A percentile compares a stretch with the other conserved stretches of the same genome.
Conservation (phyloP, 2,888 invertebrate species). For the Lydus trimaculatus region DNA sequence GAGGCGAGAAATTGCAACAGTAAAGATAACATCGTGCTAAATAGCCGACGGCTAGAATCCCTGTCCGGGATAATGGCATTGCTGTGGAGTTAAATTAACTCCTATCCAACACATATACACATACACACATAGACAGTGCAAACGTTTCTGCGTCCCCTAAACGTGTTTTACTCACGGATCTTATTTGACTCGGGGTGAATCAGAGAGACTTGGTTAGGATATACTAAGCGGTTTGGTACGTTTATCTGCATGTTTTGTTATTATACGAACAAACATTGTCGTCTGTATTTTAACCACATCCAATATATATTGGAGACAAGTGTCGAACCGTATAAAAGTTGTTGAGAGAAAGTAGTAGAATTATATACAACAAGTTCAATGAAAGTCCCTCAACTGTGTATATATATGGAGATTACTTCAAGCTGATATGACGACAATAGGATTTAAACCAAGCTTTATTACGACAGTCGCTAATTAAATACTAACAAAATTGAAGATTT, state of each 20-base stretch:
- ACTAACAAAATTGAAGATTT: conserved; percentile 7
- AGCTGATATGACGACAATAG: conserved; percentile 5
- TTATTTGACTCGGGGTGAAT: conserved; percentile 18
- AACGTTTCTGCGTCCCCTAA: neutral
- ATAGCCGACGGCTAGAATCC: conserved; percentile 59
- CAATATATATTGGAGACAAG: neutral
- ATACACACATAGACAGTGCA: neutral
- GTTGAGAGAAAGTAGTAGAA: neutral
- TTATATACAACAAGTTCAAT: neutral
- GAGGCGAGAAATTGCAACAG: conserved; percentile 62
- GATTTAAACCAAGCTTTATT: conserved; percentile 7
- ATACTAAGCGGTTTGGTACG: conserved; percentile 29
- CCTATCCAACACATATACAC: conserved; percentile 37
- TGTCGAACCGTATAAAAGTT: neutral
- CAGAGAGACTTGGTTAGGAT: neutral
- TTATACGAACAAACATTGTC: neutral
- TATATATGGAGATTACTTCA: neutral
- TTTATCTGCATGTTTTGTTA: conserved; percentile 17
- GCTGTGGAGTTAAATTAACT: conserved; percentile 58
- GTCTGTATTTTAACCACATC: neutral
- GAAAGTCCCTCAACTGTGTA: neutral
- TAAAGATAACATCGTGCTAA: conserved; percentile 62
- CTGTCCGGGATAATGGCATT: conserved; percentile 57
- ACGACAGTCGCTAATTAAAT: conserved; percentile 6
- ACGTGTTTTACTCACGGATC: conserved; percentile 6